A percentile compares a stretch with the other conserved stretches of the same genome.
Evolutionary conservation across 2,797 vertebrate genomes (phyloP).

Genomic region (Labroides dimidiatus): DNA sequence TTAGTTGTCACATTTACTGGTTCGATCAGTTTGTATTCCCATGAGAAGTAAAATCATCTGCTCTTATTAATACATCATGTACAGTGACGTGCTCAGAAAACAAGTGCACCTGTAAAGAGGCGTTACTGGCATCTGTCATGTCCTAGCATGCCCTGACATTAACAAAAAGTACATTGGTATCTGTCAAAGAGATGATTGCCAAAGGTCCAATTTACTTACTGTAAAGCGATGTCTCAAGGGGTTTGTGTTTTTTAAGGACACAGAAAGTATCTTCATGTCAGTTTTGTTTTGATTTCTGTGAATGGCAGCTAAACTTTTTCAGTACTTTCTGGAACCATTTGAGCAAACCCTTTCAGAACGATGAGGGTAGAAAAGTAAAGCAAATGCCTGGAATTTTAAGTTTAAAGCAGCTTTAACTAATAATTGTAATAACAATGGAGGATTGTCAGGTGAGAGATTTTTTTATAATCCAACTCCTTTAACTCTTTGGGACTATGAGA

Average conservation of each 20-base stretch:
- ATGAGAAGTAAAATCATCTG: slow-evolving; percentile 10
- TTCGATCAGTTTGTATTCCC: slow-evolving; percentile 34
- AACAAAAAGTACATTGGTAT: slow-evolving; percentile 1
- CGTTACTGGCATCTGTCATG: slow-evolving; percentile 32
- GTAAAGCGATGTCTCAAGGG: not conserved
- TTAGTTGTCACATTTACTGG: slow-evolving; percentile 24
- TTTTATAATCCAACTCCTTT: not conserved
- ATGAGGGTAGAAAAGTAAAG: not conserved
- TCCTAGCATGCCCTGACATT: slow-evolving; percentile 37
- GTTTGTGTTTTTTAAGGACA: not conserved
- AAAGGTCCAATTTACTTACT: slow-evolving; percentile 11
- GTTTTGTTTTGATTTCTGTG: not conserved
- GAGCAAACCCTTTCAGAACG: not conserved
- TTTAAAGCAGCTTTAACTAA: not conserved
- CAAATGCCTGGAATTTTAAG: not conserved
- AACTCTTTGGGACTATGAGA: not conserved
- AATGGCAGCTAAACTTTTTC: not conserved
- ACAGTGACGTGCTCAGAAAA: slow-evolving; percentile 5
- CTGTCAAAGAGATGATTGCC: slow-evolving; percentile 4
- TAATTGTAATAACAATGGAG: not conserved
- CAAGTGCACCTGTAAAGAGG: not conserved
- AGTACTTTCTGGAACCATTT: not conserved
- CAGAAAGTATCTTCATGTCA: not conserved
- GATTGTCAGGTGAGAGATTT: not conserved
- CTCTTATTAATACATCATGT: slow-evolving; percentile 10